These are phyloP conservation scores for Andrena cerasifolii DNA, from an alignment of 1,140 invertebrate genomes.

Conservation along the genomic window DNA sequence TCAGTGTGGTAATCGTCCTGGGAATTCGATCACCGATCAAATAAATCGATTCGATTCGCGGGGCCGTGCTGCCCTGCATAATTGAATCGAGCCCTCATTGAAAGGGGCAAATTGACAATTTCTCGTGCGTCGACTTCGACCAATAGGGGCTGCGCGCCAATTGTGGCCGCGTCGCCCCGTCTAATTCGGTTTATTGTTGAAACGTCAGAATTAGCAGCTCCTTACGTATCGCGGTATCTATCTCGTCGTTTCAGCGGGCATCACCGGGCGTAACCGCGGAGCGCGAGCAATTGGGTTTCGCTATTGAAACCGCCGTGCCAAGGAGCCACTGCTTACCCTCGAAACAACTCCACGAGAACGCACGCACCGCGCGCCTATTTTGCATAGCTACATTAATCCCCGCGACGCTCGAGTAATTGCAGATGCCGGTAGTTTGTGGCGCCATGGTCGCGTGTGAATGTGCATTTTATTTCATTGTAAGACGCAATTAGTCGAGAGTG, in stretches of 20 bases:
- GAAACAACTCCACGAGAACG: not conserved
- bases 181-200: constrained; percentile 14
- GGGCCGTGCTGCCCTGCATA: not conserved
- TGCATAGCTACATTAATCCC: constrained; percentile 16
- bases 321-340: constrained; percentile 21
- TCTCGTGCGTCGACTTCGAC: constrained; percentile 32
- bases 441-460: constrained; percentile 1
- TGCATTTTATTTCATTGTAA: not conserved
- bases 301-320: not conserved
- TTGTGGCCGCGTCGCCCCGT: not conserved
- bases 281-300: not conserved
- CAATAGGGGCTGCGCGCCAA: constrained; percentile 24
- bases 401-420: constrained; percentile 6
- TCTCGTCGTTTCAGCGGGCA: not conserved
- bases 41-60: constrained; percentile 40
- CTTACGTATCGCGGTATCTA: not conserved
- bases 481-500: constrained; percentile 9
- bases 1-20: constrained; percentile 14
- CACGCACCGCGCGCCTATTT: constrained; percentile 13
- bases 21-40: constrained; percentile 33
- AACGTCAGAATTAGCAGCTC: constrained; percentile 25
- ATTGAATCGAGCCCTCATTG: constrained; percentile 35
- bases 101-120: constrained; percentile 54
- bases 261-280: too few species aligned
- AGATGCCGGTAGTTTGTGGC: constrained; percentile 21